These are phyloP conservation scores for Mythimna albipuncta DNA, from an alignment of 2,888 invertebrate genomes.

Conservation along the genomic window DNA sequence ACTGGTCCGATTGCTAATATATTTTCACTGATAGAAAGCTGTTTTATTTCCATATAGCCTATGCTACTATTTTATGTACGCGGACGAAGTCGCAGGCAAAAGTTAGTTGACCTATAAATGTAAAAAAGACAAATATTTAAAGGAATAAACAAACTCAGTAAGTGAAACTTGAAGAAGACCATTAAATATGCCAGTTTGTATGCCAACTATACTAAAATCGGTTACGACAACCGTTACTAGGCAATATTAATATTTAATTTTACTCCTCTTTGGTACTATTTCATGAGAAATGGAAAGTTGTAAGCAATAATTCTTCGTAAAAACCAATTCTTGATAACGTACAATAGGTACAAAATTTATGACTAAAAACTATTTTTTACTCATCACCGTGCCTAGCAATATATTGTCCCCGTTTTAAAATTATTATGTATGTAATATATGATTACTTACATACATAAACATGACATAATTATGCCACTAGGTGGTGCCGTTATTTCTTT, in stretches of 20 bases:
- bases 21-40: too few species aligned
- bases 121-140: background rate
- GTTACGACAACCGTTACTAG: background rate
- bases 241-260: too few species aligned
- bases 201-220: constrained; percentile 5
- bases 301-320: background rate
- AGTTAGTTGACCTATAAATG: too few species aligned
- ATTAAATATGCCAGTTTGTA: background rate
- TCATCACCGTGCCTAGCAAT: constrained; percentile 6
- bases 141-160: background rate
- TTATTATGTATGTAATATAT: constrained; percentile 19
- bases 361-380: constrained; percentile 13
- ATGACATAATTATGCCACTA: constrained; percentile 32
- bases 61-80: too few species aligned
- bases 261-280: background rate
- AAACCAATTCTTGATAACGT: constrained; percentile 4
- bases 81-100: too few species aligned
- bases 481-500: constrained; percentile 36
- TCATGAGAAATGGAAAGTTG: constrained; percentile 2
- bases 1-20: too few species aligned
- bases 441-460: constrained; percentile 35
- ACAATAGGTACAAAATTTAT: background rate
- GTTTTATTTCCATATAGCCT: too few species aligned
- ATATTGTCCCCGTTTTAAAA: constrained; percentile 39
- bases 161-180: constrained; percentile 10